Evolutionary conservation across 2,113 vertebrate genomes (phyloP), one percentile per base, ranked within the genome.

Genomic region (Halichoeres trimaculatus): DNA sequence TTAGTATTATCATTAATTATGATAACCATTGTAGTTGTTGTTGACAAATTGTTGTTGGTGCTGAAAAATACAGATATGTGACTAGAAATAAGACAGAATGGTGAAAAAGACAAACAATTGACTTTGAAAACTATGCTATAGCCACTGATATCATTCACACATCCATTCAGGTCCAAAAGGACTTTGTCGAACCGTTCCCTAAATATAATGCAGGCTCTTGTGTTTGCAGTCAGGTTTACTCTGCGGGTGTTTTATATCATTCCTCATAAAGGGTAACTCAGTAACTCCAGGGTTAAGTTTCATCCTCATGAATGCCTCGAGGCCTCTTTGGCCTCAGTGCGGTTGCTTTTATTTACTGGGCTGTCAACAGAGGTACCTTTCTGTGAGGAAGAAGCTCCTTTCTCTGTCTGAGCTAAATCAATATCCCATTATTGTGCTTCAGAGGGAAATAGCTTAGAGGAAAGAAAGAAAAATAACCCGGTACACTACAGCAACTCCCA

Each of bases 351-450:
- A 83, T 90, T 86, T 85, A 89, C 73, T 71, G 74, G 56, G 54
- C 70, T 9, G 13, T 50, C 60, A 20, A 66, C 45, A 11, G 53
- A 78, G 48, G 81, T 50, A 30, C 82, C 70, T 78, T 51, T 52
- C 75, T 76, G 53, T 43, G 63, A 81, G 76, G 80, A 63, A 83
- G 80, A 78, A 63, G 75, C 77, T 70, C 51, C 69, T 76, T 76
- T 80, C 60, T 78, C 60, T 74, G 83, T 78, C 70, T 11, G 2
- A 70, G 2, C 65, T 24, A 22, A 86, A 92, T 93, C 90, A 88
- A 93, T 93, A 92, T 84, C 77, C 80, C 78, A 92, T 91, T 90
- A 91, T 65, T 23, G 69, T 54, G 73, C 63, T 83, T 80, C 76
- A 80, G 76, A 78, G 56, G 83, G 70, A 85, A 86, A 80, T 64